Conservation (phyloP, 2,797 vertebrate genomes). For the Scyliorhinus canicula region DNA sequence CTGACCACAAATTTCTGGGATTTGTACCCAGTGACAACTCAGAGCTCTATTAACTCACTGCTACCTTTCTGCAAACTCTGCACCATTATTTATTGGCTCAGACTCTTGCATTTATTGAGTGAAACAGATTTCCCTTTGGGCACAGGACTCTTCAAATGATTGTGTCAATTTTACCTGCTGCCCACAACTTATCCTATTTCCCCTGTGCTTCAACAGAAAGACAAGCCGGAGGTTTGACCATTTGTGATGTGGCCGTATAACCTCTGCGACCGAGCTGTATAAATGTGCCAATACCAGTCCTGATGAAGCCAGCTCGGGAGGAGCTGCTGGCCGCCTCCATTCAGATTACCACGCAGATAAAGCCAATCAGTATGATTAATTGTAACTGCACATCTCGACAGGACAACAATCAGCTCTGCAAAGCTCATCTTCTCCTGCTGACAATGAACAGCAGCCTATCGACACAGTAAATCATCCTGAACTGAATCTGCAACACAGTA, state of each 20-base stretch:
- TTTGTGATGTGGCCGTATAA: not conserved
- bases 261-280: not conserved
- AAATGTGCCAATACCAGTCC: not conserved
- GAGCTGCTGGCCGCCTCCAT: not conserved
- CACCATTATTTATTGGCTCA: not conserved
- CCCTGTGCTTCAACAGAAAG: not conserved
- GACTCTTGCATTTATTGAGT: not conserved
- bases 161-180: not conserved
- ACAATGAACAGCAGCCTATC: not conserved
- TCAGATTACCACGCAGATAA: not conserved
- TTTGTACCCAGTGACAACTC: not conserved
- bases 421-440: not conserved
- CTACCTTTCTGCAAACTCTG: not conserved
- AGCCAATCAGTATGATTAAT: not conserved
- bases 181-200: not conserved
- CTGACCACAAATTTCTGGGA: not conserved
- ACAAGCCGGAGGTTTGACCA: no score
- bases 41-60: no score
- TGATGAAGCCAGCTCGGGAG: not conserved
- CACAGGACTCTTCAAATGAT: not conserved
- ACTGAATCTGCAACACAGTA: not conserved
- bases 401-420: not conserved
- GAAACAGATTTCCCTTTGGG: not conserved
- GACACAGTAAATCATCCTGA: not conserved
- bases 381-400: not conserved